Conservation (phyloP, 2,113 vertebrate genomes). For the Capricornis sumatraensis region DNA sequence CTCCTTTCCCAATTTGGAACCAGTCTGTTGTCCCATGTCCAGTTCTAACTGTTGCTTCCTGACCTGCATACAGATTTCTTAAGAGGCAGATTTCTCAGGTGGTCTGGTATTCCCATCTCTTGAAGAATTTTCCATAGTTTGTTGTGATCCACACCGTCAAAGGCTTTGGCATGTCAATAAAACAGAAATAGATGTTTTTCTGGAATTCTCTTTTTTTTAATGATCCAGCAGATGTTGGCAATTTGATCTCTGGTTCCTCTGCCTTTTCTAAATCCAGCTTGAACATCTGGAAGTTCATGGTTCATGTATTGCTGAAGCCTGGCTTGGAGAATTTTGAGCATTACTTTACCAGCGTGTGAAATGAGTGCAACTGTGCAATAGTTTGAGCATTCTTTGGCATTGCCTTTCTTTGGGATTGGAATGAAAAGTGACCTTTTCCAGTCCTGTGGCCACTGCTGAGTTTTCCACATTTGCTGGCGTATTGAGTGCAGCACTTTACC, state of each 20-base stretch:
- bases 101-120: too few species aligned
- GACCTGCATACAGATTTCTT: too few species aligned
- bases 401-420: neutral
- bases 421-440: neutral
- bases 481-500: neutral
- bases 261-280: neutral
- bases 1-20: neutral
- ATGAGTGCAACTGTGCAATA: neutral
- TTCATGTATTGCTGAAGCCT: neutral
- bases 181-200: neutral
- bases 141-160: too few species aligned
- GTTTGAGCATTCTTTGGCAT: neutral
- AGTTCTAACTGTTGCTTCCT: neutral
- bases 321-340: neutral
- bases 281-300: neutral
- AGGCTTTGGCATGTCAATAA: neutral
- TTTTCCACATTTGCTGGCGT: neutral
- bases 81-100: too few species aligned
- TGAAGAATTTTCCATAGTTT: too few species aligned
- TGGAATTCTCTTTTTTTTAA: neutral
- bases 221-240: neutral
- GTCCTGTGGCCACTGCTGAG: neutral
- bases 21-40: neutral
- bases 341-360: neutral
- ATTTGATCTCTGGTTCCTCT: neutral